These are phyloP conservation scores for Stenotaenia linearis DNA, from an alignment of 2,888 invertebrate genomes.

Conservation along the genomic window DNA sequence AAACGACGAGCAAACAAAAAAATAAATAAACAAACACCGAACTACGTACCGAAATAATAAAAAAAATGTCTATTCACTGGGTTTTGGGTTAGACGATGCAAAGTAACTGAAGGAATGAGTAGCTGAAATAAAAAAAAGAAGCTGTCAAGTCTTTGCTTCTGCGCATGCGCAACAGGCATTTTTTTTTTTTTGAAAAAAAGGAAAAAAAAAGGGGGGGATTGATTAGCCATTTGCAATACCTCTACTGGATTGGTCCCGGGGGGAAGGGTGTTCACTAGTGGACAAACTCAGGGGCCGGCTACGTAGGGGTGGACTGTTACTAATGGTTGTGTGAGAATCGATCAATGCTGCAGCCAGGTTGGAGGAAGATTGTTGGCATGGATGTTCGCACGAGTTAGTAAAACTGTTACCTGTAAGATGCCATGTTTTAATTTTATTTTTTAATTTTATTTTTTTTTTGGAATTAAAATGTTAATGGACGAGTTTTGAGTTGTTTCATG, in stretches of 20 bases:
- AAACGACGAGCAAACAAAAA: not conserved
- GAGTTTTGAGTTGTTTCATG: too few relatives aligned
- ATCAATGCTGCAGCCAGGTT: constrained; percentile 57
- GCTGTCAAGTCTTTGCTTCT: not conserved
- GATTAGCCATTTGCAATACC: not conserved
- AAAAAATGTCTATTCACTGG: constrained; percentile 11
- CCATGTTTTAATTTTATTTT: not conserved
- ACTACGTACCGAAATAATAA: not conserved
- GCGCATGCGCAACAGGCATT: not conserved
- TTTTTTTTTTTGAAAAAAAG: not conserved
- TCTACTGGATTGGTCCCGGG: constrained; percentile 21
- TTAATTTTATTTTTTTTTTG: not conserved
- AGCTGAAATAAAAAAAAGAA: constrained; percentile 1
- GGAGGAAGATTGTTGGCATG: constrained; percentile 47
- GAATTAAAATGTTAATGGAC: too few relatives aligned
- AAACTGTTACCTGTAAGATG: constrained; percentile 30
- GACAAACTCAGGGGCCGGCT: constrained; percentile 34
- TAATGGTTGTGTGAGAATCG: constrained; percentile 44
- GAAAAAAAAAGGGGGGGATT: not conserved
- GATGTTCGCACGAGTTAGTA: constrained; percentile 33
- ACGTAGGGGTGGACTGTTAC: constrained; percentile 27
- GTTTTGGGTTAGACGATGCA: constrained; percentile 5
- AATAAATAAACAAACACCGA: not conserved
- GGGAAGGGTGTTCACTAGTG: constrained; percentile 35
- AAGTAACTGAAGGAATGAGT: constrained; percentile 30